phyloP scores from a whole-genome alignment of 1,140 invertebrate species.

The Drosophila sechellia region DNA sequence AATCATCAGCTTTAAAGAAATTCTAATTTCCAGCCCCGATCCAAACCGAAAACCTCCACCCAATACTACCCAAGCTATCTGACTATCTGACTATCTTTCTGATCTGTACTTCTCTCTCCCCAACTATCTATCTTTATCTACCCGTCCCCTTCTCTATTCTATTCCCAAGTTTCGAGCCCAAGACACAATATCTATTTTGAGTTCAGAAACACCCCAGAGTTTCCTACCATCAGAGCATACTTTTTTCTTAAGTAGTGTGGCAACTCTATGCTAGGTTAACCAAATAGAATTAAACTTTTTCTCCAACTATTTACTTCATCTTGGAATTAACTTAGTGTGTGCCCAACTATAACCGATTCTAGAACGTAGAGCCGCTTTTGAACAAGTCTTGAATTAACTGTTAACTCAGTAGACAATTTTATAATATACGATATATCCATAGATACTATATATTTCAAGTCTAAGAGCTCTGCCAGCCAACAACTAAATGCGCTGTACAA shows the following conservation, averaged over 20 bases:
- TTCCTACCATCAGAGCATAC: constrained; percentile 60
- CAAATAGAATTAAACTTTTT: constrained; percentile 53
- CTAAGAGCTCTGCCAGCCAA: constrained; percentile 80
- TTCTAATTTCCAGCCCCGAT: constrained; percentile 51
- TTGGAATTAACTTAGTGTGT: constrained; percentile 56
- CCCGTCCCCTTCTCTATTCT: constrained; percentile 26
- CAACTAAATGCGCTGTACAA: constrained; percentile 79
- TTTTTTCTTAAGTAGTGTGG: constrained; percentile 66
- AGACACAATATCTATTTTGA: constrained; percentile 65
- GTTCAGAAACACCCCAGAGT: constrained; percentile 44
- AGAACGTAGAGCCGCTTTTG: constrained; percentile 61
- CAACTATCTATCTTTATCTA: constrained; percentile 15
- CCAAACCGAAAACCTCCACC: constrained; percentile 18
- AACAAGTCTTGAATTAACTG: constrained; percentile 43
- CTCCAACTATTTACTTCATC: constrained; percentile 45
- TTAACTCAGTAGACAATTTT: constrained; percentile 59
- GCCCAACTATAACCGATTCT: constrained; percentile 37
- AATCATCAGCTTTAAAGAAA: constrained; percentile 73
- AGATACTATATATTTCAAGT: constrained; percentile 74
- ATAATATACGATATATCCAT: constrained; percentile 56
- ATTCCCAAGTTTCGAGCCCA: constrained; percentile 41
- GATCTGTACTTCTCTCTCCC: constrained; percentile 45
- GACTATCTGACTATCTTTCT: constrained; percentile 49
- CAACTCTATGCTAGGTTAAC: constrained; percentile 61
- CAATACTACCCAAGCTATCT: constrained; percentile 7